Evolutionary conservation across 1,140 invertebrate species (phyloP).

Genomic region (Protaetia brevitarsis): DNA sequence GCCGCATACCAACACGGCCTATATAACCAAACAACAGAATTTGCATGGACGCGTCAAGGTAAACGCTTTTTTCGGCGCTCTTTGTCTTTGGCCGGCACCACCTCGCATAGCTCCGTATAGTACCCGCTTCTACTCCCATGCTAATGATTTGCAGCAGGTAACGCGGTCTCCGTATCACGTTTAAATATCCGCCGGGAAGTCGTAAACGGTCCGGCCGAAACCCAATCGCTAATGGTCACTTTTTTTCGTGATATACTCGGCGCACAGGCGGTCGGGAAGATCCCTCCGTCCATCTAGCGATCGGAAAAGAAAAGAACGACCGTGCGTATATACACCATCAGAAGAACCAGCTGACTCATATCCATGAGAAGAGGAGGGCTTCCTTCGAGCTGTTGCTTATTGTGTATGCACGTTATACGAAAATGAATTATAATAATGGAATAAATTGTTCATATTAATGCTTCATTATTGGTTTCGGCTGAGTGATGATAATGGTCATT

Average conservation of each 20-base stretch:
- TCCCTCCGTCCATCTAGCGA: too few species aligned
- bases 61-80: slow-evolving; percentile 13
- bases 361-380: too few species aligned
- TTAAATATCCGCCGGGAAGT: slow-evolving; percentile 30
- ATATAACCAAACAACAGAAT: slow-evolving; percentile 8
- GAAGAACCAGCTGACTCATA: slow-evolving; percentile 41
- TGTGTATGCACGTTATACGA: slow-evolving; percentile 24
- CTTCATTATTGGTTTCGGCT: slow-evolving; percentile 45
- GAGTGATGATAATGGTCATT: slow-evolving; percentile 46
- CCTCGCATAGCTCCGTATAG: not conserved
- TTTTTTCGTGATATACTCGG: slow-evolving; percentile 20
- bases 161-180: slow-evolving; percentile 28
- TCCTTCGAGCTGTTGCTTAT: too few species aligned
- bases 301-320: not conserved
- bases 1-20: too few species aligned
- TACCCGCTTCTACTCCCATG: slow-evolving; percentile 33
- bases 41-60: slow-evolving; percentile 14
- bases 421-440: slow-evolving; percentile 49
- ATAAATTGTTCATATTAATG: slow-evolving; percentile 47
- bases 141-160: slow-evolving; percentile 42
- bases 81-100: slow-evolving; percentile 2
- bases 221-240: slow-evolving; percentile 22
- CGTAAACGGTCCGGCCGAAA: slow-evolving; percentile 6
- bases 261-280: not conserved
- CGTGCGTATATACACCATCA: not conserved